Evolutionary conservation across 2,888 invertebrate species (phyloP).

Genomic region (Noctua fimbriata): DNA sequence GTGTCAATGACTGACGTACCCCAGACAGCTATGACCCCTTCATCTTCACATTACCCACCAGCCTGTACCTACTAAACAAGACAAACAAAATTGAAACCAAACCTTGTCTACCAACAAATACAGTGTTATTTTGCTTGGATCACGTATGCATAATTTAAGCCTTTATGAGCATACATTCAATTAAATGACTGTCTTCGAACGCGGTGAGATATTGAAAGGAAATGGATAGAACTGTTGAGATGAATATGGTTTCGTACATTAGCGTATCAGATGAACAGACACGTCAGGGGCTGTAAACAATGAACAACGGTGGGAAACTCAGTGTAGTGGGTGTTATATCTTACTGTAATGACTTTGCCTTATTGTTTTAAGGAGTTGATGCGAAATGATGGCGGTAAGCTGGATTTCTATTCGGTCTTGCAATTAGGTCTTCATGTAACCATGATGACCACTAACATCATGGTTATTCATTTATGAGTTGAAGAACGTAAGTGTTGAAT

Average conservation of each 20-base stretch:
- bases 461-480: too few relatives aligned
- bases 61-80: conserved; percentile 49
- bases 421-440: not conserved
- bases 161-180: conserved; percentile 79
- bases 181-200: conserved; percentile 76
- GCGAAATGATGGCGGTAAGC: not conserved
- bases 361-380: conserved; percentile 17
- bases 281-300: conserved; percentile 58
- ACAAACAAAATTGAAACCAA: conserved; percentile 32
- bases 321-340: conserved; percentile 28
- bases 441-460: too few relatives aligned
- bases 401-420: not conserved
- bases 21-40: conserved; percentile 74
- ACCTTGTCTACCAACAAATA: conserved; percentile 59
- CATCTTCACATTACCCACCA: conserved; percentile 70
- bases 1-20: conserved; percentile 73
- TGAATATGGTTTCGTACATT: conserved; percentile 59
- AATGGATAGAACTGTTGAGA: conserved; percentile 64
- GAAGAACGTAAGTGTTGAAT: not conserved
- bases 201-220: conserved; percentile 67
- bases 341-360: conserved; percentile 17
- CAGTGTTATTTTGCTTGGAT: conserved; percentile 65
- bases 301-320: conserved; percentile 38
- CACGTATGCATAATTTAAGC: conserved; percentile 73
- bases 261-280: conserved; percentile 65